Conservation (phyloP, 2,113 vertebrate species). For the Platichthys flesus region DNA sequence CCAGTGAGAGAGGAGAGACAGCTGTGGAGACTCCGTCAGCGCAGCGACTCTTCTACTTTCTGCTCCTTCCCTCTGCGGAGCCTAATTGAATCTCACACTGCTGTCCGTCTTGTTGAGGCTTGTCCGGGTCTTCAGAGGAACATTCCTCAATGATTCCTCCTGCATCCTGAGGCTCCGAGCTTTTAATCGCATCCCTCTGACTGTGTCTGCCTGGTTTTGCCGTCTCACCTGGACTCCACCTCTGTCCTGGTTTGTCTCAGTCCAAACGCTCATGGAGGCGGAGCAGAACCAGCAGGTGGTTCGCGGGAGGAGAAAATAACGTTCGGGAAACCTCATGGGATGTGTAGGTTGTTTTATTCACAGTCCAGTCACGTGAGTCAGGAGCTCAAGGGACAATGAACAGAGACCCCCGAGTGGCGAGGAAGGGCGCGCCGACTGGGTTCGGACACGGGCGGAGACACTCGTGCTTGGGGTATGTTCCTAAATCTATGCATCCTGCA, state of each 20-base stretch:
- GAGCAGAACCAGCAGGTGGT: slow-evolving; percentile 1
- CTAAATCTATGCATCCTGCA: slow-evolving; percentile 14
- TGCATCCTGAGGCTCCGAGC: slow-evolving; percentile 16
- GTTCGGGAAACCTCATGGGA: slow-evolving; percentile 2
- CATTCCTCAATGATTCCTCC: slow-evolving; percentile 39
- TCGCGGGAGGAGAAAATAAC: slow-evolving; percentile 8
- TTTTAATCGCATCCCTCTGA: slow-evolving; percentile 30
- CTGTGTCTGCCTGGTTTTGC: slow-evolving; percentile 27
- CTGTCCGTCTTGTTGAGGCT: slow-evolving; percentile 55
- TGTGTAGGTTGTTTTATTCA: slow-evolving; percentile 28
- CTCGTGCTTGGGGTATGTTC: slow-evolving; percentile 81
- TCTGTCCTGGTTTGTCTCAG: slow-evolving; percentile 1
- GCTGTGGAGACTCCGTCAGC: slow-evolving; percentile 29
- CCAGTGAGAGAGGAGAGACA: slow-evolving; percentile 22
- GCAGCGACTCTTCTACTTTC: slow-evolving; percentile 4
- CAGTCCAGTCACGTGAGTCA: slow-evolving; percentile 18
- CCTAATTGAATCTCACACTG: slow-evolving; percentile 39
- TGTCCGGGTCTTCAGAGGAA: slow-evolving; percentile 27
- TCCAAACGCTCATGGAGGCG: slow-evolving; percentile 20
- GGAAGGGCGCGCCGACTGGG: slow-evolving; percentile 60
- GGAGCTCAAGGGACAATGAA: slow-evolving; percentile 66
- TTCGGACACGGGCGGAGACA: slow-evolving; percentile 76
- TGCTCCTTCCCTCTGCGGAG: slow-evolving; percentile 28
- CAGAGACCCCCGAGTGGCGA: slow-evolving; percentile 68
- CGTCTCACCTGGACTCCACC: slow-evolving; percentile 20